A percentile compares a stretch with the other conserved stretches of the same genome.
These are phyloP conservation scores for Tenthredo notha DNA, from an alignment of 2,888 invertebrate species.

Conservation along the genomic window DNA sequence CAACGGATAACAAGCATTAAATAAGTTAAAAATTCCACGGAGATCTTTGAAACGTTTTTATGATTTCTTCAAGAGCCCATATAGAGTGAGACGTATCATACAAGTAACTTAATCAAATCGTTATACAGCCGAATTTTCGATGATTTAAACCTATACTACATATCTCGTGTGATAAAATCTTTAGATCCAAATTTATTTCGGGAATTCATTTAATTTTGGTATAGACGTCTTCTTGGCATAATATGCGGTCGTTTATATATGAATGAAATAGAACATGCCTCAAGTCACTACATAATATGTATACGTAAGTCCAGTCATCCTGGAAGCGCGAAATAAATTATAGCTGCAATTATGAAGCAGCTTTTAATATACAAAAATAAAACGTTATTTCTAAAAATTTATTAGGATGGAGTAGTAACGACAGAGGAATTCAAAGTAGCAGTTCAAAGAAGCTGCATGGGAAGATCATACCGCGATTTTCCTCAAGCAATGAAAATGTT, in stretches of 20 bases:
- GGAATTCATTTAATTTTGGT: conserved; percentile 15
- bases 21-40: not conserved
- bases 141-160: not conserved
- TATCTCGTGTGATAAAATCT: not conserved
- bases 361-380: not conserved
- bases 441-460: conserved; percentile 89
- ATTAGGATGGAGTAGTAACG: conserved; percentile 90
- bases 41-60: not conserved
- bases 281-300: not conserved
- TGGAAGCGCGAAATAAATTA: not conserved
- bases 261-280: conserved; percentile 16
- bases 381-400: conserved; percentile 57
- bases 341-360: not conserved
- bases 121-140: not conserved
- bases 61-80: not conserved
- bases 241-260: conserved; percentile 8
- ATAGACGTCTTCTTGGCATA: conserved; percentile 29
- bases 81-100: not conserved
- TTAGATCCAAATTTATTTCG: conserved; percentile 1
- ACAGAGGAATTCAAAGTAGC: conserved; percentile 91
- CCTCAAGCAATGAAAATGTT: conserved; percentile 93
- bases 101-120: not conserved
- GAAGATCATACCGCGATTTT: conserved; percentile 88
- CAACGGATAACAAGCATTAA: not conserved
- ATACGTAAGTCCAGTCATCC: not conserved